A percentile compares a stretch with the other conserved stretches of the same genome.
Evolutionary conservation across 2,888 invertebrate genomes (phyloP).

Genomic region (Trilocha varians): DNA sequence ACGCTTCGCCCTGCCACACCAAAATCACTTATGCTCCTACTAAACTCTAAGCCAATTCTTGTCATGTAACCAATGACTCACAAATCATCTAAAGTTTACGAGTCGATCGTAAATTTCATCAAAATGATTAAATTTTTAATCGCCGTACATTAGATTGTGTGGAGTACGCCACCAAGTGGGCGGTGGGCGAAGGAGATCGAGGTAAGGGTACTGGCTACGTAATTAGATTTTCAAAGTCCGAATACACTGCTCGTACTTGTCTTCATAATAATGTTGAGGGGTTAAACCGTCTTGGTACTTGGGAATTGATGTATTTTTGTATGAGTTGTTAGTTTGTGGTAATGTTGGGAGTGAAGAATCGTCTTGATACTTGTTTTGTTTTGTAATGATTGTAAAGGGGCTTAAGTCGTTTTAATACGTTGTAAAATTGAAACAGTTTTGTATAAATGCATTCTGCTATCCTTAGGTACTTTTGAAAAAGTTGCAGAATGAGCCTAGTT

Average conservation of each 20-base stretch:
- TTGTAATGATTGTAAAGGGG: no score
- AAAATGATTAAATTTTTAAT: constrained; percentile 1
- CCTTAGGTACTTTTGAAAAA: no score
- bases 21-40: no score
- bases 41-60: constrained; percentile 8
- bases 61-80: neutral
- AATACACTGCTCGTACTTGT: constrained; percentile 75
- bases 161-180: constrained; percentile 25
- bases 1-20: no score
- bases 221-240: constrained; percentile 79
- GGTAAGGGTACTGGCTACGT: constrained; percentile 73
- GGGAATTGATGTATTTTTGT: neutral
- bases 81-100: neutral
- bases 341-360: no score
- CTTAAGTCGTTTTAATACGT: no score
- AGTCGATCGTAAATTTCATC: neutral
- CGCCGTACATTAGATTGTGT: constrained; percentile 1
- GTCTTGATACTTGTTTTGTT: no score
- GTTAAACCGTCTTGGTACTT: constrained; percentile 23
- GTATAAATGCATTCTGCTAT: no score
- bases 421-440: no score
- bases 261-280: constrained; percentile 65
- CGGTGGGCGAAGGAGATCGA: constrained; percentile 65
- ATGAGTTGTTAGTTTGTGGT: no score
- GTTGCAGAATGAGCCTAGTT: no score